Base-by-base conservation (phyloP, 2,113 vertebrate genomes). In the Terrapene triunguis region DNA sequence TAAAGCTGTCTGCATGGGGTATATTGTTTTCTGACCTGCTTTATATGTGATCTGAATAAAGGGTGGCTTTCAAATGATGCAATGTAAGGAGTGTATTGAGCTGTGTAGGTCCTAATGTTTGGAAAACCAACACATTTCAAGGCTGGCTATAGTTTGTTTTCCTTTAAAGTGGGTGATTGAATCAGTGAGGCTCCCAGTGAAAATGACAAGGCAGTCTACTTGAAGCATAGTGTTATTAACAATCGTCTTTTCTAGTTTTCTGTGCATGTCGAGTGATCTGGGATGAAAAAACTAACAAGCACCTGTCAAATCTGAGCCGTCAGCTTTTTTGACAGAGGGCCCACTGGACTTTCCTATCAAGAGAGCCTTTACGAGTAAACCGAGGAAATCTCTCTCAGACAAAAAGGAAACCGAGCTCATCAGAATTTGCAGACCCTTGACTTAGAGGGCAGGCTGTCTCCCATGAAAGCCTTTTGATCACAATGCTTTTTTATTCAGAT, bases 381-480 rank as follows among this genome's bases (percentile, higher is more conserved):
- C 93, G 25, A 98, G 97, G 97, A 97, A 97, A 97, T 98, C 93
- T 98, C 98, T 98, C 97, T 98, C 98, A 98, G 98, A 98, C 98
- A 94, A 95, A 98, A 98, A 98, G 96, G 97, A 97, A 98, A 98
- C 96, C 93, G 97, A 97, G 96, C 98, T 98, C 98, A 98, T 98
- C 98, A 98, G 97, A 98, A 95, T 98, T 97, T 96, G 98, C 89
- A 96, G 98, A 97, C 98, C 97, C 97, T 98, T 98, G 98, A 98
- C 98, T 98, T 97, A 85, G 97, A 98, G 98, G 97, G 97, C 98
- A 98, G 83, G 82, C 98, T 99, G 99, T 99, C 98, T 99, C 98
- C 97, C 93, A 98, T 98, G 98, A 99, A 98, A 98, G 97, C 97
- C 98, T 99, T 99, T 99, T 99, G 99, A 99, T 99, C 99, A 99